These are phyloP conservation scores for Nemurella pictetii DNA, from an alignment of 2,888 invertebrate genomes.

Conservation along the genomic window DNA sequence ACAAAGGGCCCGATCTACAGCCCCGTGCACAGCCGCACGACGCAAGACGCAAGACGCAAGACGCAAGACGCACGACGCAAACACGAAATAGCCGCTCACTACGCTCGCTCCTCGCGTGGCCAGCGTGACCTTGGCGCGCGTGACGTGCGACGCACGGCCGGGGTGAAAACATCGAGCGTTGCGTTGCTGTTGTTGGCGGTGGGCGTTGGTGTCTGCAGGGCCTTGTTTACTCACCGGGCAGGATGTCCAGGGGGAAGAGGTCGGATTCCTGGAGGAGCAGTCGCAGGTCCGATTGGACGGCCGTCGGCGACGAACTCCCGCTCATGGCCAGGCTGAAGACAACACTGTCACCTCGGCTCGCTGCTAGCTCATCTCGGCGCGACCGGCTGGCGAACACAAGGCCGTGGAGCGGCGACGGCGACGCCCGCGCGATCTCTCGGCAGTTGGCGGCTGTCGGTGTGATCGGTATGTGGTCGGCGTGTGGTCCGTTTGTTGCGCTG, in stretches of 20 bases:
- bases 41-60: no score
- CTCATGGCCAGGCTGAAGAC: slow-evolving; percentile 1
- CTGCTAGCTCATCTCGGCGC: no score
- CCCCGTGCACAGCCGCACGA: no score
- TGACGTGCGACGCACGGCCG: neutral
- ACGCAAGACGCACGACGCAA: no score
- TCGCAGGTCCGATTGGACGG: slow-evolving; percentile 40
- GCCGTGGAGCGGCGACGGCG: neutral
- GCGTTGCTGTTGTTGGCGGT: neutral
- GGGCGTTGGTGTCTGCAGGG: neutral
- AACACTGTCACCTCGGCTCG: neutral
- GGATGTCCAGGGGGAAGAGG: slow-evolving; percentile 35
- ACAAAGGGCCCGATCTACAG: no score
- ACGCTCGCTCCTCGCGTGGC: no score
- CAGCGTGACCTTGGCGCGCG: neutral
- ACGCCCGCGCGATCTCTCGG: neutral
- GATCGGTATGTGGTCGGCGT: no score
- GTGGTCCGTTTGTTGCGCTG: no score
- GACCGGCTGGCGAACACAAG: neutral
- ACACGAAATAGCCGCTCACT: neutral
- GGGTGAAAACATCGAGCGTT: neutral
- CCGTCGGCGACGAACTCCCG: slow-evolving; percentile 35
- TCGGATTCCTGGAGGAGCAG: slow-evolving; percentile 39
- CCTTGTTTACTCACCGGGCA: slow-evolving; percentile 36
- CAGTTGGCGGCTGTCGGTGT: neutral